phyloP scores from a whole-genome alignment of 2,113 vertebrate species.

The Eonycteris spelaea region DNA sequence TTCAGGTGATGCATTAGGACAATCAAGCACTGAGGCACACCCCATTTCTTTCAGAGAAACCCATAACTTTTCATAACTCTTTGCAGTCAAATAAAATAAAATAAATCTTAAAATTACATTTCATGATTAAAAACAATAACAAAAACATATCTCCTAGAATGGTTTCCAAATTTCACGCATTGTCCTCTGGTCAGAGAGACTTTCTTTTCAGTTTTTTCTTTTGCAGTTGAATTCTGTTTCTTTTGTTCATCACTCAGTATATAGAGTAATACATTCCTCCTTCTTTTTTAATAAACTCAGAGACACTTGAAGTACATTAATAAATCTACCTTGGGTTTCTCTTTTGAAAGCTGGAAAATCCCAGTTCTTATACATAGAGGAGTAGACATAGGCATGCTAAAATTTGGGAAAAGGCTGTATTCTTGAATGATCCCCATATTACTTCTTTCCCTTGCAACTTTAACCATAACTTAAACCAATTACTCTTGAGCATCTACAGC shows the following conservation, averaged over 20 bases:
- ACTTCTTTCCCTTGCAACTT: background rate
- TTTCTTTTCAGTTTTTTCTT: background rate
- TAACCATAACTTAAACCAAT: background rate
- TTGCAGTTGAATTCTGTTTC: background rate
- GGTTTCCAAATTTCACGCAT: background rate
- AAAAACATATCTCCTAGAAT: background rate
- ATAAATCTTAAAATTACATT: background rate
- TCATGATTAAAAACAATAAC: background rate
- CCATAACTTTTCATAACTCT: background rate
- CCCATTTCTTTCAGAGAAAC: no score
- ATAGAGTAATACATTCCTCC: background rate
- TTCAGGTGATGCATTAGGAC: no score
- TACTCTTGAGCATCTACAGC: background rate
- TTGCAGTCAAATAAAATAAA: background rate
- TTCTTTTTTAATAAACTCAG: background rate
- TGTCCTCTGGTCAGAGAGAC: background rate
- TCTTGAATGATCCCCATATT: background rate
- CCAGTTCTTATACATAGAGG: background rate
- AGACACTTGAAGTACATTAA: background rate
- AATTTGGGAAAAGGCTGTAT: background rate
- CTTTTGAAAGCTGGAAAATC: background rate
- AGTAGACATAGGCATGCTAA: background rate
- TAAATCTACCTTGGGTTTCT: background rate
- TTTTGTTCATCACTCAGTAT: background rate
- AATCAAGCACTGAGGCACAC: no score